Evolutionary conservation across 1,140 invertebrate species (phyloP).

Genomic region (Melanaphis sacchari): DNA sequence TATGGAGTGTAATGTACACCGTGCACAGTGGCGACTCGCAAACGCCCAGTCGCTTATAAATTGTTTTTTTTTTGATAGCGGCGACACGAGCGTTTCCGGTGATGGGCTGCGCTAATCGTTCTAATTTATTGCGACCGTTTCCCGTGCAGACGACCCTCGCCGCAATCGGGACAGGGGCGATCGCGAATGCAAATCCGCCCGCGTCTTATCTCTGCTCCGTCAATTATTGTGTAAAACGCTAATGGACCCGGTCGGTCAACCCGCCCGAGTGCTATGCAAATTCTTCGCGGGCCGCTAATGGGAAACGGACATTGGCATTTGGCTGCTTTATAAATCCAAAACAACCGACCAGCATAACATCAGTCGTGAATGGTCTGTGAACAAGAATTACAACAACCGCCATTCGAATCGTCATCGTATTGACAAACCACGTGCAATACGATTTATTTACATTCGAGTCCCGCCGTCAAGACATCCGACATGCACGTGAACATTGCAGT

Average conservation of each 20-base stretch:
- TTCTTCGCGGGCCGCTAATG: neutral
- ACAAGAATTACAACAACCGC: neutral
- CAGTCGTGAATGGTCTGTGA: neutral
- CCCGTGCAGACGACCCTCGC: neutral
- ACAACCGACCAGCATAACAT: neutral
- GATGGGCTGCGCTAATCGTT: neutral
- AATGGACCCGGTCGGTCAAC: neutral
- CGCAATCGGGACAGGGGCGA: neutral
- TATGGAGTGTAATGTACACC: neutral
- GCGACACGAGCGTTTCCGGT: neutral
- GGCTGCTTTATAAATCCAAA: neutral
- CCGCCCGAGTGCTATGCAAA: neutral
- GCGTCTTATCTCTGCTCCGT: neutral
- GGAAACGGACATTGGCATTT: neutral
- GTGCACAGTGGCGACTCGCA: neutral
- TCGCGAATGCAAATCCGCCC: neutral
- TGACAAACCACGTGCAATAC: neutral
- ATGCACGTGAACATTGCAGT: neutral
- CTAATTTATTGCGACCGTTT: neutral
- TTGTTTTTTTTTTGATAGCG: conserved; percentile 4
- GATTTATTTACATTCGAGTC: neutral
- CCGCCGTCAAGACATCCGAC: neutral
- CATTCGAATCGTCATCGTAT: neutral
- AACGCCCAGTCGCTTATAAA: conserved; percentile 15
- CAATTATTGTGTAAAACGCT: neutral